phyloP scores from a whole-genome alignment of 2,888 invertebrate species.

The Crematogaster levior region DNA sequence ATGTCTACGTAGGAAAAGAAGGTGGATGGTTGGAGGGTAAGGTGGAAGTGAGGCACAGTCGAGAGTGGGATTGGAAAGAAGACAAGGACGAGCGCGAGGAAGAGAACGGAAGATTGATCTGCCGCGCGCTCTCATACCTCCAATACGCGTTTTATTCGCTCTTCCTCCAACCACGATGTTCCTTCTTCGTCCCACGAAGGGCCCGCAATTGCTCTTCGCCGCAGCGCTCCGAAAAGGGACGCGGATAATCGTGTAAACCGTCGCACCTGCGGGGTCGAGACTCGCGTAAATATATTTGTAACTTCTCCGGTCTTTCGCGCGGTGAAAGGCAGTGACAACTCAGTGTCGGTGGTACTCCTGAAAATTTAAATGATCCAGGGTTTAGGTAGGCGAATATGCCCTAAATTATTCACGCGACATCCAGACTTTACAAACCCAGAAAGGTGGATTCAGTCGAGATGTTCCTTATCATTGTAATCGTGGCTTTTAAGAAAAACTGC shows the following conservation, averaged over 20 bases:
- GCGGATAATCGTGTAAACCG: constrained; percentile 72
- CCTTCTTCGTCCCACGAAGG: not conserved
- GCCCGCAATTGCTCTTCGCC: constrained; percentile 19
- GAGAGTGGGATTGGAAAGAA: constrained; percentile 56
- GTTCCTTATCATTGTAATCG: not conserved
- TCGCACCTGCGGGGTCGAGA: constrained; percentile 64
- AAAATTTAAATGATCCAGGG: constrained; percentile 35
- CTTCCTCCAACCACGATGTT: constrained; percentile 47
- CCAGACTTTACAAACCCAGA: constrained; percentile 21
- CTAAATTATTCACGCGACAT: constrained; percentile 52
- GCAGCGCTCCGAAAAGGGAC: constrained; percentile 58
- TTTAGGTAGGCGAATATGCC: constrained; percentile 40
- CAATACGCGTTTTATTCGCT: constrained; percentile 74
- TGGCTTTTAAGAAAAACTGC: constrained; percentile 19
- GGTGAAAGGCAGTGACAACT: constrained; percentile 24
- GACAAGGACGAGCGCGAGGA: constrained; percentile 34
- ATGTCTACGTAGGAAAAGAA: constrained; percentile 67
- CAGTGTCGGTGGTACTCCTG: constrained; percentile 9
- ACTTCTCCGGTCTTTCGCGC: constrained; percentile 33
- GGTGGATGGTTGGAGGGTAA: constrained; percentile 69
- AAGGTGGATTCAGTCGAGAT: constrained; percentile 14
- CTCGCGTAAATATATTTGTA: constrained; percentile 68
- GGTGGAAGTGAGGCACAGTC: constrained; percentile 56
- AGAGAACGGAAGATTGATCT: constrained; percentile 73
- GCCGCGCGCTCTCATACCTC: constrained; percentile 65